Evolutionary conservation across 2,797 vertebrate genomes (phyloP).

Genomic region (Falco peregrinus): DNA sequence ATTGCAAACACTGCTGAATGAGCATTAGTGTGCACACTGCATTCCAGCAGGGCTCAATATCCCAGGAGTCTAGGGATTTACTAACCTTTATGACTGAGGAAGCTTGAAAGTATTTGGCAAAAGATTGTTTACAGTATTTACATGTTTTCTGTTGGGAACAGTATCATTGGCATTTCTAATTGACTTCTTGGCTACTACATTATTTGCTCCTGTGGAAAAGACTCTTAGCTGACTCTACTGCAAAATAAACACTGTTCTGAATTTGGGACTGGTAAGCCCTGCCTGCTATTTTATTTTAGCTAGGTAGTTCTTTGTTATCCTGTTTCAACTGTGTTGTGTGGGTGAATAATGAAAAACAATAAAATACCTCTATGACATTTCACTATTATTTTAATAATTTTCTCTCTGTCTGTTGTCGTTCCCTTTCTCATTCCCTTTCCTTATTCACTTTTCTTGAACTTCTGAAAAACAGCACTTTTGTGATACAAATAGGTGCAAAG

Average conservation of each 20-base stretch:
- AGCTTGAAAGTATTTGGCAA: constrained; percentile 68
- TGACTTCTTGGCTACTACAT: constrained; percentile 38
- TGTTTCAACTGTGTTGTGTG: not conserved
- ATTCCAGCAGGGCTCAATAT: constrained; percentile 57
- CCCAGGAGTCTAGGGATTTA: constrained; percentile 67
- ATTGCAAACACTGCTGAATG: constrained; percentile 48
- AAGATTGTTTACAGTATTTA: constrained; percentile 68
- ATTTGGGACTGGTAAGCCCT: not conserved
- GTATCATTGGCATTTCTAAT: constrained; percentile 38
- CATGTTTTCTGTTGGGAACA: constrained; percentile 67
- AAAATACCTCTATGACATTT: not conserved
- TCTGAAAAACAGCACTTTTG: not conserved
- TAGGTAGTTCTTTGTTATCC: not conserved
- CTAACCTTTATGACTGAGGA: constrained; percentile 60
- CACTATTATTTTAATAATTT: not conserved
- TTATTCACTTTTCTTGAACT: not conserved
- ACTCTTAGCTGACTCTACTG: not conserved
- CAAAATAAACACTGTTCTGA: constrained; percentile 27
- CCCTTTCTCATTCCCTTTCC: not conserved
- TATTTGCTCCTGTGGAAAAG: constrained; percentile 45
- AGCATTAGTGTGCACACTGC: constrained; percentile 2
- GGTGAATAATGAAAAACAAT: not conserved
- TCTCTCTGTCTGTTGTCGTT: not conserved
- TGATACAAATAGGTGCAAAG: not conserved
- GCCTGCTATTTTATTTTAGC: not conserved